Conservation (phyloP, 92 coral and sea anemone species). For the Scolanthus callimorphus region DNA sequence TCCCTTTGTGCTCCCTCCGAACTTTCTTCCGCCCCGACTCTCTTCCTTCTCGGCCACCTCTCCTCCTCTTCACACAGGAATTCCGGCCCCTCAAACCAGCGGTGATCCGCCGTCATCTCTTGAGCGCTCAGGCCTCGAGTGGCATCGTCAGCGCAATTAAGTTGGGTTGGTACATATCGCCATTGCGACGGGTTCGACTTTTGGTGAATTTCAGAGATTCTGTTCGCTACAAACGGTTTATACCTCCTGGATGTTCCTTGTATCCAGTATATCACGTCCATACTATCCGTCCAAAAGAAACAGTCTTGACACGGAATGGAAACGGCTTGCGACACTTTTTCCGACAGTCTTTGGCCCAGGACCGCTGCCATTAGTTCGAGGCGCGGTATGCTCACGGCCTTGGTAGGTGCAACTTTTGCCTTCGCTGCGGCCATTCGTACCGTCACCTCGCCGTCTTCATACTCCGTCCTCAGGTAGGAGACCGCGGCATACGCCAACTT, state of each 20-base stretch:
- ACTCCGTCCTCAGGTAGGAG: conserved; percentile 27
- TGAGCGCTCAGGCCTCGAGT: no score
- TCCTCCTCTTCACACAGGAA: conserved; percentile 32
- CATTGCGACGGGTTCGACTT: no score
- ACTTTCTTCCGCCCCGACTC: neutral
- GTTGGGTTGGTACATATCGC: conserved; percentile 15
- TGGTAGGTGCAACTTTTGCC: conserved; percentile 50
- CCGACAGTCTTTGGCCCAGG: no score
- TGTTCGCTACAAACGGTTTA: conserved; percentile 27
- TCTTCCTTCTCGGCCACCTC: conserved; percentile 28
- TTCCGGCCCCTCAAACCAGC: conserved; percentile 41
- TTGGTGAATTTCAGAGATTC: conserved; percentile 34
- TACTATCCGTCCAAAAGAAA: conserved; percentile 50
- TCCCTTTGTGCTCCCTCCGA: conserved; percentile 12
- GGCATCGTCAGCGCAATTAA: conserved; percentile 28
- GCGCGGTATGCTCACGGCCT: conserved; percentile 24
- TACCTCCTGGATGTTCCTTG: conserved; percentile 37
- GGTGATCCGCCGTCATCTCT: conserved; percentile 27
- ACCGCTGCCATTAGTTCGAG: conserved; percentile 35
- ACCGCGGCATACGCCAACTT: conserved; percentile 39
- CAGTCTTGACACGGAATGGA: conserved; percentile 6
- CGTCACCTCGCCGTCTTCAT: conserved; percentile 21
- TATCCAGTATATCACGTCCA: conserved; percentile 33
- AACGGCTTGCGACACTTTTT: conserved; percentile 30
- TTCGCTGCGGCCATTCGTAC: conserved; percentile 51